Base-by-base conservation (phyloP, 2,113 vertebrate species). In the Dasyprocta punctata region DNA sequence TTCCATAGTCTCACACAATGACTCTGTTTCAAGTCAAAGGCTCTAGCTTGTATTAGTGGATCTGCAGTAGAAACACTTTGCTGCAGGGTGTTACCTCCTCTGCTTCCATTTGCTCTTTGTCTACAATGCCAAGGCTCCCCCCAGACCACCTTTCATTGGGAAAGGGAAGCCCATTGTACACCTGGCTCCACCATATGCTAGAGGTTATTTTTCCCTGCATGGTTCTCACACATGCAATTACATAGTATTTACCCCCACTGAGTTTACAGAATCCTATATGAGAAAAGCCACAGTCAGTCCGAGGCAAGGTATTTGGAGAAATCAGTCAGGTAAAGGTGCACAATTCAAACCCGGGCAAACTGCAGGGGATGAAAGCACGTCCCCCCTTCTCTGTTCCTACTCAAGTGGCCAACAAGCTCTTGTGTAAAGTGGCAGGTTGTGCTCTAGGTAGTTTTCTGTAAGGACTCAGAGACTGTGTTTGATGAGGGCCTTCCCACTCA, bases 101-200 rank as follows among this genome's bases (percentile, higher is more conserved):
- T 17, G 63, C 44, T n/a, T 73, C 94, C 73, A 82, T 77, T 88
- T 65, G 28, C 3, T 86, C 58, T 88, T 73, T 75, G 92, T 80
- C 44, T 89, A 12, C 47, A 14, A n/a, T 92, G 92, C 96, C 96
- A 97, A 77, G 85, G 77, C 71, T 95, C 78, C 92, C 80, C 86
- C 54, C 4, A 22, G 65, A 95, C 87, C 89, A 65, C 33, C 67
- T 93, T 93, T 89, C 75, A 49, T 56, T 88, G 89, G 49, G 73
- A 84, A 94, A 69, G 88, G 49, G 92, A 47, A 87, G 86, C 65
- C 90, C 73, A 91, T 80, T 81, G 89, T 89, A 96, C 95, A 96
- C 95, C 97, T 96, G 98, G 47, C 94, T 19, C 86, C 67, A 26
- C 95, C 97, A 98, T 96, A 96, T 96, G 97, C 98, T 80, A 16